Conservation (phyloP, 2,797 vertebrate genomes). For the Threskiornis aethiopicus region DNA sequence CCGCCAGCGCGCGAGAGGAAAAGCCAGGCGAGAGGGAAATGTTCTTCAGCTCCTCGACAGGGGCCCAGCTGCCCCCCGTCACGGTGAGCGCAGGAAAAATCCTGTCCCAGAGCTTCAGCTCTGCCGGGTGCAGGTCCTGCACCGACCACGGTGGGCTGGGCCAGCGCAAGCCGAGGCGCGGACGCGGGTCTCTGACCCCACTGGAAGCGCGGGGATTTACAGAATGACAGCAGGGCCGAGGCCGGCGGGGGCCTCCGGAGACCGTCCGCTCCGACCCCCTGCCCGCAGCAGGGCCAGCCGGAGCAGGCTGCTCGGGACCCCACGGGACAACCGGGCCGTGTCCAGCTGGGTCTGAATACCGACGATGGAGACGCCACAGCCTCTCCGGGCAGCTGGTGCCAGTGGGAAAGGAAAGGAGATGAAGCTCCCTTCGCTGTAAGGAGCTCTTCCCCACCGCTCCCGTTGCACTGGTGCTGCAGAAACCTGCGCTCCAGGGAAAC, state of each 20-base stretch:
- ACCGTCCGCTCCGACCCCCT: too few relatives aligned
- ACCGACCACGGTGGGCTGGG: too few relatives aligned
- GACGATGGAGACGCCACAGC: neutral
- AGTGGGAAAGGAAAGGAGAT: neutral
- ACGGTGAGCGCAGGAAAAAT: neutral
- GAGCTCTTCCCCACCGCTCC: neutral
- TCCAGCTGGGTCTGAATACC: neutral
- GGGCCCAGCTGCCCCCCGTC: neutral
- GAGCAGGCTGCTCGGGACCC: neutral
- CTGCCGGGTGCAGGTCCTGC: neutral
- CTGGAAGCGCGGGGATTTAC: neutral
- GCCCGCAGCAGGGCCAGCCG: neutral
- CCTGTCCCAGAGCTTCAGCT: neutral
- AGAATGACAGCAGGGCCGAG: too few relatives aligned
- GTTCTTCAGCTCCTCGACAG: neutral
- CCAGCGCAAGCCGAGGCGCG: neutral
- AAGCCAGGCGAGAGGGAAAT: neutral
- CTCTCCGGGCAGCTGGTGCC: too few relatives aligned
- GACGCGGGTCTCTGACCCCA: neutral
- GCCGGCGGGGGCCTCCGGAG: neutral
- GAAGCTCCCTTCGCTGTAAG: neutral
- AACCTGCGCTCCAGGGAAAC: too few relatives aligned
- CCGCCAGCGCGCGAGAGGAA: neutral
- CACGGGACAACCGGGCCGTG: fast-evolving
- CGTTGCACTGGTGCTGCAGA: neutral